Evolutionary conservation across 2,113 vertebrate genomes (phyloP).

Genomic region (Sylvicapra grimmia): DNA sequence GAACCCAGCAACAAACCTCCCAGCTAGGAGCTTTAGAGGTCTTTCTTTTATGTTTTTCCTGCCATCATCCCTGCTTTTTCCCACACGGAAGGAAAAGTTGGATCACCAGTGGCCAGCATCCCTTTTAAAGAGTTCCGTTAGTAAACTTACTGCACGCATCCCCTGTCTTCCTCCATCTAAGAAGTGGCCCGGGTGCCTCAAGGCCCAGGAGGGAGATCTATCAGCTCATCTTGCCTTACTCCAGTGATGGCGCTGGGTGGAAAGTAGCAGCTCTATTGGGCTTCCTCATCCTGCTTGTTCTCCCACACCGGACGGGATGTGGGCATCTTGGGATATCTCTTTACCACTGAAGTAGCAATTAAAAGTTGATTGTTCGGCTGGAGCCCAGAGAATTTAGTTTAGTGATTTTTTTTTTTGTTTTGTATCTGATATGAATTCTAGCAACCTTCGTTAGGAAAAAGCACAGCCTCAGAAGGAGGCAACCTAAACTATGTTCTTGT

Average conservation of each 20-base stretch:
- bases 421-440: slow-evolving; percentile 51
- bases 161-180: slow-evolving; percentile 75
- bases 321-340: slow-evolving; percentile 23
- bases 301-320: background rate
- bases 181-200: slow-evolving; percentile 80
- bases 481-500: slow-evolving; percentile 28
- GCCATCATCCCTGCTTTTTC: background rate
- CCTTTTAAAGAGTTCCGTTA: slow-evolving; percentile 40
- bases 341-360: slow-evolving; percentile 61
- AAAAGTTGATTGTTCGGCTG: slow-evolving; percentile 68
- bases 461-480: slow-evolving; percentile 66
- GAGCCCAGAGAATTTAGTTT: slow-evolving; percentile 69
- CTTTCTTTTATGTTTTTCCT: slow-evolving; percentile 64
- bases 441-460: slow-evolving; percentile 59
- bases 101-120: slow-evolving; percentile 50
- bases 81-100: slow-evolving; percentile 33
- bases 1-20: slow-evolving; percentile 82
- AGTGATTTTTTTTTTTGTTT: background rate
- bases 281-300: slow-evolving; percentile 65
- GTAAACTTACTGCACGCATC: background rate
- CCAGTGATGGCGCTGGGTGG: slow-evolving; percentile 84
- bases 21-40: slow-evolving; percentile 79
- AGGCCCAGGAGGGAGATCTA: slow-evolving; percentile 78
- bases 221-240: slow-evolving; percentile 90
- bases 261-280: slow-evolving; percentile 76